phyloP scores from a whole-genome alignment of 1,140 invertebrate genomes.

The Macrocentrus cingulum region DNA sequence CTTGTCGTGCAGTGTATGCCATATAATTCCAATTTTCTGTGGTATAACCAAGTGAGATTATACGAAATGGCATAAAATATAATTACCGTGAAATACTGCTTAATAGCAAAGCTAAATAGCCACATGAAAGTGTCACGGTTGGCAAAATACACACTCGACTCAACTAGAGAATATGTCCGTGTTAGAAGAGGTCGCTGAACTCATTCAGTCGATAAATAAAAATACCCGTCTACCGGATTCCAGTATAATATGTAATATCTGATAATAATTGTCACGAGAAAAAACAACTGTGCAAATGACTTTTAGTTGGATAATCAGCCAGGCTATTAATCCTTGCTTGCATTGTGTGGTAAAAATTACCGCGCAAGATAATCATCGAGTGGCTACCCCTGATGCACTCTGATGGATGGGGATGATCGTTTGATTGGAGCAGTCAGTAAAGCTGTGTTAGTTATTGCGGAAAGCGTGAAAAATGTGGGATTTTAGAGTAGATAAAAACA shows the following conservation, averaged over 20 bases:
- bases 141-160: background rate
- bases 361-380: background rate
- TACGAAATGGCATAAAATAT: constrained; percentile 22
- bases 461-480: too few species aligned
- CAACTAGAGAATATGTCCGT: too few species aligned
- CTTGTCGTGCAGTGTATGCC: too few species aligned
- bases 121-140: constrained; percentile 40
- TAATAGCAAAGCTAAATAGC: constrained; percentile 42
- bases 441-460: too few species aligned
- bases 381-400: too few species aligned
- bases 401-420: constrained; percentile 42
- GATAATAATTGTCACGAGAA: constrained; percentile 4
- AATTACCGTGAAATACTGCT: constrained; percentile 43
- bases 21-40: too few species aligned
- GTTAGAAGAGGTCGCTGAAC: too few species aligned
- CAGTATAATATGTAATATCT: too few species aligned
- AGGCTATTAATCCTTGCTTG: constrained; percentile 24
- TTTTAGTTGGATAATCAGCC: constrained; percentile 15
- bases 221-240: too few species aligned
- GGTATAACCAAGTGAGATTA: too few species aligned
- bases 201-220: too few species aligned
- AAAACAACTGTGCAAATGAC: background rate
- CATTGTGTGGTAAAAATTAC: constrained; percentile 21
- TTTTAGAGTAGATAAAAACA: background rate
- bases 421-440: constrained; percentile 44